These are phyloP conservation scores for Tubulanus polymorphus DNA, from an alignment of 2,888 invertebrate genomes.

Conservation along the genomic window DNA sequence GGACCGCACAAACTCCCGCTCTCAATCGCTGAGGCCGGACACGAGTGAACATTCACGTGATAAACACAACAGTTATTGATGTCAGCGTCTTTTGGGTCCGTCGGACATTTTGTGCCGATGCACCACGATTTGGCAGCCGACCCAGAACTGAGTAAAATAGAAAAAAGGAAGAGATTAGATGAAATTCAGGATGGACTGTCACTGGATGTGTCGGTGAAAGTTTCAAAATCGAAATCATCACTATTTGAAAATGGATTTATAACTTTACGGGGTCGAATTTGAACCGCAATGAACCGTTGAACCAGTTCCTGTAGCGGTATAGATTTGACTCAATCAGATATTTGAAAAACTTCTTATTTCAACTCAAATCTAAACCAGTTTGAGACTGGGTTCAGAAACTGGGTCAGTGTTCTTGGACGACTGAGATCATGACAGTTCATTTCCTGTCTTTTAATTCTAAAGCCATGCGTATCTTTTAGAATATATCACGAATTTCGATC, in stretches of 20 bases:
- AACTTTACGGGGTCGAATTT: too few relatives aligned
- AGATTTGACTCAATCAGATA: too few relatives aligned
- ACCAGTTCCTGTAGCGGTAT: too few relatives aligned
- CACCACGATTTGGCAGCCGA: conserved; percentile 34
- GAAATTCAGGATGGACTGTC: too few relatives aligned
- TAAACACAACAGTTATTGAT: conserved; percentile 36
- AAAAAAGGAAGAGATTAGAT: background rate
- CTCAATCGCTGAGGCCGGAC: conserved; percentile 17
- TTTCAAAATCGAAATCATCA: too few relatives aligned
- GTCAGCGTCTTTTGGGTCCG: conserved; percentile 17
- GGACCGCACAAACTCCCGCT: conserved; percentile 36
- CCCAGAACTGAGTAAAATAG: conserved; percentile 18
- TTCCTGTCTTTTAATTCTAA: background rate
- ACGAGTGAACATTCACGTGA: conserved; percentile 18
- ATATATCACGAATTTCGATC: background rate
- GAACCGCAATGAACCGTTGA: too few relatives aligned
- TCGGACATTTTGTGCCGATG: conserved; percentile 30
- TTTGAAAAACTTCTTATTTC: too few relatives aligned
- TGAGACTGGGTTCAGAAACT: background rate
- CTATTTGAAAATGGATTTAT: too few relatives aligned
- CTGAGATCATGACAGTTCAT: background rate
- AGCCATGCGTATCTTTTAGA: background rate
- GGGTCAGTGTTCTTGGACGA: too few relatives aligned
- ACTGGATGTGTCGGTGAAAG: too few relatives aligned
- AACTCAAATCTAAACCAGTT: background rate